Conservation (phyloP, 2,113 vertebrate species). For the Micromys minutus region DNA sequence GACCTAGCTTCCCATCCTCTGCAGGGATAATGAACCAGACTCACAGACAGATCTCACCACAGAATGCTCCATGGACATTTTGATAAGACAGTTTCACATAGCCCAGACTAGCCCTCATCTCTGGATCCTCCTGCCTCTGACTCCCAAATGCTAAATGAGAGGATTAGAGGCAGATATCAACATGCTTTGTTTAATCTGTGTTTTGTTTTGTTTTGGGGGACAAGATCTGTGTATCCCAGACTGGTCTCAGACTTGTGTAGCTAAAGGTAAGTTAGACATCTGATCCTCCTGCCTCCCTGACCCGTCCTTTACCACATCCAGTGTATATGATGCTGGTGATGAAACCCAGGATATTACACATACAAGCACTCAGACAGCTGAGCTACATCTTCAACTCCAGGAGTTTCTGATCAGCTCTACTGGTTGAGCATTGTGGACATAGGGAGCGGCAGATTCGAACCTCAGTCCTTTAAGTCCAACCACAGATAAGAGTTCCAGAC, state of each 20-base stretch:
- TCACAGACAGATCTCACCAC: background rate
- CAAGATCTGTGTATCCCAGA: background rate
- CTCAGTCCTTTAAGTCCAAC: fast-evolving
- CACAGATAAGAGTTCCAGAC: background rate
- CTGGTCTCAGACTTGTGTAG: background rate
- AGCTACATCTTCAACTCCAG: background rate
- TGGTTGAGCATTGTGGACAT: background rate
- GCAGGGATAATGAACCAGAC: background rate
- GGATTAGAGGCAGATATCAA: background rate
- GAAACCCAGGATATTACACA: background rate
- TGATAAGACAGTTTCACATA: background rate
- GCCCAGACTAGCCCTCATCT: background rate
- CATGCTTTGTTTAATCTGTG: background rate
- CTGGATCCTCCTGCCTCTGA: background rate
- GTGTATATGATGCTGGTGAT: background rate
- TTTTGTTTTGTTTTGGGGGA: background rate
- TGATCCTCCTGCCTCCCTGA: background rate
- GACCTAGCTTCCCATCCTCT: background rate
- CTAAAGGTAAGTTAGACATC: background rate
- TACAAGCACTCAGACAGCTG: background rate
- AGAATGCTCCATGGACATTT: background rate
- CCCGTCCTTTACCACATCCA: too few species aligned
- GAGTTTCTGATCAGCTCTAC: background rate
- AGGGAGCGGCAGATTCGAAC: background rate
- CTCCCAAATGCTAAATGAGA: background rate